Conservation (phyloP, 2,888 invertebrate species). For the Agrotis puta region DNA sequence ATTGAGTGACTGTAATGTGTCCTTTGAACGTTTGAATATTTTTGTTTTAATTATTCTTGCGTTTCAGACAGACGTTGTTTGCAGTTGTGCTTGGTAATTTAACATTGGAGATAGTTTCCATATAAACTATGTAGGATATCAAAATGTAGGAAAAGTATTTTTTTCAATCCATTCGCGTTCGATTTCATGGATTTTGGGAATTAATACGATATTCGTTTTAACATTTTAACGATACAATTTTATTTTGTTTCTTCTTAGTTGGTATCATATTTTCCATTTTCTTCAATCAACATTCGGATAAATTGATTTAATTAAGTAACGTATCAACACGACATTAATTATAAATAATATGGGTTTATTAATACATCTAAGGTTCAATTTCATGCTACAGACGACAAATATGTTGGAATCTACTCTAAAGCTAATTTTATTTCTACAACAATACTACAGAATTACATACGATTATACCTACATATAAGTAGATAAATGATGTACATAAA, state of each 20-base stretch:
- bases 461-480: conserved; percentile 2
- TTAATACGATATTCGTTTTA: background rate
- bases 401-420: conserved; percentile 25
- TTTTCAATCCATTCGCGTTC: background rate
- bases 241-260: background rate
- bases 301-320: background rate
- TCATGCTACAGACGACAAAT: conserved; percentile 37
- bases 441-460: conserved; percentile 23
- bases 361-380: conserved; percentile 9
- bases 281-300: background rate
- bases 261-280: background rate
- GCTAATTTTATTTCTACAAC: conserved; percentile 19
- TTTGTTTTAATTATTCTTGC: background rate
- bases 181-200: background rate
- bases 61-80: background rate
- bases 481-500: background rate
- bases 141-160: too few species aligned
- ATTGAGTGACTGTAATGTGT: background rate
- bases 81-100: background rate
- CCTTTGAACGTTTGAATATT: background rate
- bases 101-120: background rate
- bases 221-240: background rate
- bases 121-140: too few species aligned
- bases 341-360: background rate
- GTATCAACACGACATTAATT: background rate